A percentile compares a stretch with the other conserved stretches of the same genome.
Evolutionary conservation across 2,888 invertebrate species (phyloP).

Genomic region (Euplagia quadripunctaria): DNA sequence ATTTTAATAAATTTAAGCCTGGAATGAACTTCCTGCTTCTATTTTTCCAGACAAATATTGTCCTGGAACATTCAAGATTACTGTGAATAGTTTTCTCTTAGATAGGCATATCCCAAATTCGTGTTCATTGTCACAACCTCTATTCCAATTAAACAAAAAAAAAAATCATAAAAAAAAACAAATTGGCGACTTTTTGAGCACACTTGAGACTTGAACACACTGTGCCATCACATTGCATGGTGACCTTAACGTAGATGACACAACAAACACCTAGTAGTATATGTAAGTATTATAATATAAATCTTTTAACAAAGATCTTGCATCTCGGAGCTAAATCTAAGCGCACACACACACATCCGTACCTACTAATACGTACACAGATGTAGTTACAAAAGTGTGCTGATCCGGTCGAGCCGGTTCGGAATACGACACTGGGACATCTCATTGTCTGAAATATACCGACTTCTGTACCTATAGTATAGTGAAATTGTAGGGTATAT

Average conservation of each 20-base stretch:
- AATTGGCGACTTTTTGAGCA: too few species aligned
- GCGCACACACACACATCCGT: background rate
- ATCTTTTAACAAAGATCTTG: background rate
- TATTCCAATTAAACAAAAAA: too few species aligned
- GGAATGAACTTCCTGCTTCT: too few species aligned
- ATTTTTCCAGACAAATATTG: too few species aligned
- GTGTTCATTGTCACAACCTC: too few species aligned
- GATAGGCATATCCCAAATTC: too few species aligned
- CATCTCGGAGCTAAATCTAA: background rate
- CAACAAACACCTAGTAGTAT: background rate
- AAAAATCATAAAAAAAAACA: too few species aligned
- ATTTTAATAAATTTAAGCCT: too few species aligned
- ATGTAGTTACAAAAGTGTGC: conserved; percentile 29
- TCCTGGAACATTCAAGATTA: too few species aligned
- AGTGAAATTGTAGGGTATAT: background rate
- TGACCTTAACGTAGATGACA: background rate
- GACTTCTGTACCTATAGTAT: background rate
- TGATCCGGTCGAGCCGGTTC: conserved; percentile 56
- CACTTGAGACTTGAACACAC: too few species aligned
- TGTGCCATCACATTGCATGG: background rate
- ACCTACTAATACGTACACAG: background rate
- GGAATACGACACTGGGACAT: conserved; percentile 41
- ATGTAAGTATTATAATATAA: background rate
- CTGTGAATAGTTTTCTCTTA: too few species aligned
- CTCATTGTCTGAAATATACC: conserved; percentile 48